Evolutionary conservation across 1,140 invertebrate species (phyloP).

Genomic region (Penaeus japonicus): DNA sequence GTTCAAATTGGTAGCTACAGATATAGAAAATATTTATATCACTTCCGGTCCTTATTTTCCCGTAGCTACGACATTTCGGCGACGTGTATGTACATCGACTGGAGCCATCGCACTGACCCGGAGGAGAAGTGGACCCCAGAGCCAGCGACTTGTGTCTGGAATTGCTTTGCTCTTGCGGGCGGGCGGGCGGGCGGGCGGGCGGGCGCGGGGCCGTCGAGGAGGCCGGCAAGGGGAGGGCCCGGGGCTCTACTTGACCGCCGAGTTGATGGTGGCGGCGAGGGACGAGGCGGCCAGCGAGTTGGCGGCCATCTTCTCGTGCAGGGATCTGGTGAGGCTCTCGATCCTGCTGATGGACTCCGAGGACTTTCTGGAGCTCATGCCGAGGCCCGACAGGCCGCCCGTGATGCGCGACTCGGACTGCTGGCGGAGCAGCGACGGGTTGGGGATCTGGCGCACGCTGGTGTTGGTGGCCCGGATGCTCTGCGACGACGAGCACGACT

Average conservation of each 20-base stretch:
- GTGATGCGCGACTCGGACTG: constrained; percentile 58
- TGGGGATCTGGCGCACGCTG: constrained; percentile 59
- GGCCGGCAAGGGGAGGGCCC: not conserved
- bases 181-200: not conserved
- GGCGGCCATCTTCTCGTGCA: constrained; percentile 55
- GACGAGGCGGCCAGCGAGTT: constrained; percentile 33
- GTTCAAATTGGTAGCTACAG: too few relatives aligned
- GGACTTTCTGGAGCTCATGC: constrained; percentile 20
- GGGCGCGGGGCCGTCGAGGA: not conserved
- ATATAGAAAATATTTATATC: too few relatives aligned
- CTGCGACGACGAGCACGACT: constrained; percentile 18
- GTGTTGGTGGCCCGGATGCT: constrained; percentile 56
- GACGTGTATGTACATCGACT: too few relatives aligned
- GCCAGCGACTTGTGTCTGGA: not conserved
- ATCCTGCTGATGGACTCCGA: constrained; percentile 55
- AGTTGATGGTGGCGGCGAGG: constrained; percentile 49
- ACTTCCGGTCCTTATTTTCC: too few relatives aligned
- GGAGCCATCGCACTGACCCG: too few relatives aligned
- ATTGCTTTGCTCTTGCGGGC: not conserved
- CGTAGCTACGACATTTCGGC: too few relatives aligned
- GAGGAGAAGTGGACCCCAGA: not conserved
- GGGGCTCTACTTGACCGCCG: constrained; percentile 35
- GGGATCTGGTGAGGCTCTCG: constrained; percentile 56
- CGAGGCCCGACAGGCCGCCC: constrained; percentile 28
- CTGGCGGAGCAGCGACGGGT: constrained; percentile 57